Percentiles rank a stretch among this genome's conserved stretches.
phyloP scores from a whole-genome alignment of 2,113 vertebrate species.

The Tringa solitaria region DNA sequence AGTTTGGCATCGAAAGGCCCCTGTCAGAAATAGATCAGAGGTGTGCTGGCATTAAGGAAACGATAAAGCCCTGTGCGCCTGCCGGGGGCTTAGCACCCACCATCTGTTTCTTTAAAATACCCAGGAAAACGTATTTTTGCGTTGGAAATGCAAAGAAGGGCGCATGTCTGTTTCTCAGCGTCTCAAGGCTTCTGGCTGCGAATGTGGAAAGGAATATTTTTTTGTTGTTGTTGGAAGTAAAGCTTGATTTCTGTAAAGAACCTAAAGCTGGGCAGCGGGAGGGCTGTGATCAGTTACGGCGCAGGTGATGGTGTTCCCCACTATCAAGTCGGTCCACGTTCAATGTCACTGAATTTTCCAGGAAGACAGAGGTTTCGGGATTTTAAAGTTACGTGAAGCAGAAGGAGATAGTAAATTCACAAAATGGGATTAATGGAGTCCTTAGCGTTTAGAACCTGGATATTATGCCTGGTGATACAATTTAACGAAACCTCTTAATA shows the following conservation, averaged over 20 bases:
- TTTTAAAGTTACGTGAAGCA: not conserved
- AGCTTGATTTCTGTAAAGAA: not conserved
- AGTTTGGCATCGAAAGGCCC: not conserved
- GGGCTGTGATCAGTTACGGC: accelerated
- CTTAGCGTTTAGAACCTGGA: not conserved
- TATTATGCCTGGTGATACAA: not conserved
- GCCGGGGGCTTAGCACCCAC: not conserved
- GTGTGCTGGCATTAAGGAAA: not conserved
- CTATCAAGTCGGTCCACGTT: accelerated
- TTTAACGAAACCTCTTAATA: not conserved
- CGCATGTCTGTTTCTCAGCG: not conserved
- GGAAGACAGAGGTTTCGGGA: not conserved
- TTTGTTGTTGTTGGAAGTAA: not conserved
- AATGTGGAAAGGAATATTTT: not conserved
- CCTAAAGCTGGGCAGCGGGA: not conserved
- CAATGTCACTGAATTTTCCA: not conserved
- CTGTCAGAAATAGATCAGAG: not conserved
- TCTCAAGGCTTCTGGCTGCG: not conserved
- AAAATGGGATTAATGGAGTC: not conserved
- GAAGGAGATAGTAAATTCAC: not conserved
- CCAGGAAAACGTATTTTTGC: not conserved
- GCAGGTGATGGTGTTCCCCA: not conserved
- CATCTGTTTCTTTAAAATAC: not conserved
- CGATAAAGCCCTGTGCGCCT: not conserved
- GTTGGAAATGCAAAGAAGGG: not conserved